Evolutionary conservation across 1,140 invertebrate species (phyloP).

Genomic region (Belonocnema kinseyi): DNA sequence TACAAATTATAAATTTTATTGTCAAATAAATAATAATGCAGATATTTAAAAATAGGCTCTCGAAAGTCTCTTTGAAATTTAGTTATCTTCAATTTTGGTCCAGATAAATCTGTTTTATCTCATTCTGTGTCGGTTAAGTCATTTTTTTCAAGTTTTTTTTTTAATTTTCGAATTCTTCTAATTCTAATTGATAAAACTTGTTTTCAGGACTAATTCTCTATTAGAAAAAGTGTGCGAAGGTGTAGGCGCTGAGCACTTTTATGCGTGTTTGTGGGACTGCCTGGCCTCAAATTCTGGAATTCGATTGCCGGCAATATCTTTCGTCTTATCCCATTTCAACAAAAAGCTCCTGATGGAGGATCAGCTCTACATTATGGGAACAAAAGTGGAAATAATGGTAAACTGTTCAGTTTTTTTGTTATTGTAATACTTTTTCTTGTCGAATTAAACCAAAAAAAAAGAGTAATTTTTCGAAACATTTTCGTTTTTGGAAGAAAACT

Average conservation of each 20-base stretch:
- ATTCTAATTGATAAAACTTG: background rate
- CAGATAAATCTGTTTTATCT: background rate
- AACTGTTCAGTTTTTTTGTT: background rate
- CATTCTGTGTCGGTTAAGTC: too few relatives aligned
- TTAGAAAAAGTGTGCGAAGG: conserved; percentile 88
- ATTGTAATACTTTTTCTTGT: too few relatives aligned
- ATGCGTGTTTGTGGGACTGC: conserved; percentile 93
- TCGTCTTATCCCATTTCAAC: conserved; percentile 89
- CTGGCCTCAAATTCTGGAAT: conserved; percentile 88
- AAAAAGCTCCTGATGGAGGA: conserved; percentile 89
- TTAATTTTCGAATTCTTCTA: conserved; percentile 5
- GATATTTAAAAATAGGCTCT: too few relatives aligned
- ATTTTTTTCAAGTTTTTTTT: background rate
- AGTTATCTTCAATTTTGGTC: too few relatives aligned
- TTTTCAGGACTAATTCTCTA: conserved; percentile 83
- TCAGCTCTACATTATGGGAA: conserved; percentile 91
- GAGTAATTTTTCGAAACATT: too few relatives aligned
- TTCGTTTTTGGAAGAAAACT: too few relatives aligned
- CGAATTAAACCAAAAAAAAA: too few relatives aligned
- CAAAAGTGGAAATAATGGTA: conserved; percentile 90
- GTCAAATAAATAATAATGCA: too few relatives aligned
- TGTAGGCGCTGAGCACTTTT: conserved; percentile 89
- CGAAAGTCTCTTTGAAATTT: too few relatives aligned
- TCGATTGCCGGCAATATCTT: conserved; percentile 90
- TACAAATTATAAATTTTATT: too few relatives aligned